Evolutionary conservation across 2,888 invertebrate species (phyloP), one percentile per base, ranked within the genome.

Genomic region (Cylindroiulus punctatus): DNA sequence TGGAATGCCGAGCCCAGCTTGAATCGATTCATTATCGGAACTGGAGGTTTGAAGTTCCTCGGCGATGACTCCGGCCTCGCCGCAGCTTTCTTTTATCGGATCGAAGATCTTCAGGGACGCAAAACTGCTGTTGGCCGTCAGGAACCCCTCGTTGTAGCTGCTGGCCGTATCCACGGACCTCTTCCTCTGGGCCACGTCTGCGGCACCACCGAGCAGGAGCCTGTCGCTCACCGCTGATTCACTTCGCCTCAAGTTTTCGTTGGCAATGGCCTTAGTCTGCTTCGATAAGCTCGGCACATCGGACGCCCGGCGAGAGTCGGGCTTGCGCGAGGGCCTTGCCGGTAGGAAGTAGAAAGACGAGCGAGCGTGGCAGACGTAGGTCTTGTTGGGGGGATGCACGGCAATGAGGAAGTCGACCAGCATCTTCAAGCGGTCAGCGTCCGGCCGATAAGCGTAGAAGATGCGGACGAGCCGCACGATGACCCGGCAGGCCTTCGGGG

Each of bases 271-370:
- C 22, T 84, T 84, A 0, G 42, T 47, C n/a, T 84, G 44, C 84
- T 84, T 84, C 22, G 44, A 42, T n/a, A 47, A 26, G 22, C 10
- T 30, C 19, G 26, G 17, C n/a, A 22, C 10, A 2, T 26, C n/a
- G 8, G 52, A 47, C 14, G 84, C 12, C 12, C 26, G 26, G 1
- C 26, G 65, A 26, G 65, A 65, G 26, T 36, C 14, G 14, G 83
- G 22, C 0, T 1, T 36, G 12, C 4, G 36, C 65, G 10, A 26
- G 26, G 12, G 7, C 65, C 65, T 65, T 26, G 19, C 44, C 12
- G 44, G 81, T 26, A 86, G 19, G 65, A 86, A 86, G 30, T 86
- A 86, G 30, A 86, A 86, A 26, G 86, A 86, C 0, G 86, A 76
- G 10, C 86, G 36, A 19, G 86, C 81, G n/a, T 86, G 86, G 36